Evolutionary conservation across 2,888 invertebrate species (phyloP), one percentile per base, ranked within the genome.

Genomic region (Megastigmus dorsalis): DNA sequence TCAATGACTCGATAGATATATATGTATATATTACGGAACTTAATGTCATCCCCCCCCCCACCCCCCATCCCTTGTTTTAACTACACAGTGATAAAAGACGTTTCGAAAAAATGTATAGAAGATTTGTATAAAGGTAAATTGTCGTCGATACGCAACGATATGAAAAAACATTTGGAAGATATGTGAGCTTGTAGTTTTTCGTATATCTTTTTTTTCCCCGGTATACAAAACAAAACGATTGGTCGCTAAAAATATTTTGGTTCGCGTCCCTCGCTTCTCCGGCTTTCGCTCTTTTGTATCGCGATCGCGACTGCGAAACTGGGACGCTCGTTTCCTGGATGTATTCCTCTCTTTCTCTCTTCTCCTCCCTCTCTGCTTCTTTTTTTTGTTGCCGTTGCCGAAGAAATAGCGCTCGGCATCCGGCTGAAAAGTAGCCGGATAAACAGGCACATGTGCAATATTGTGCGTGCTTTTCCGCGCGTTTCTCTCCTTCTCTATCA

Each of bases 391-490:
- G n/a, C 43, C 41, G 69, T 28, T 20, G 36, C 23, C 38, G 43
- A 57, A 67, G 55, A 55, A 20, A 43, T 18, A 43, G 30, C 67
- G 41, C 67, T 59, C 33, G 59, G n/a, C 23, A 36, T 65, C 45
- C 15, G 28, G 28, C 33, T 43, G 36, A 65, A 65, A 65, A 38
- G 18, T 57, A 52, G 72, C 77, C 74, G 63, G 76, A 50, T 69
- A 67, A 76, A 75, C 76, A 77, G 76, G 77, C 79, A 78, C 79
- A 76, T 79, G 77, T 69, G 79, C 77, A 77, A 62, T 79, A 66
- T 78, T 80, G 78, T 79, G 79, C 78, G 79, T 80, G 79, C 75
- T 77, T 79, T 73, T 74, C 63, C 62, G 74, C 73, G 71, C 76
- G 33, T n/a, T 57, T 50, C 13, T 54, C 26, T 52, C 41, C 50